A percentile compares a stretch with the other conserved stretches of the same genome.
Conservation (phyloP, 2,797 vertebrate genomes). For the Anabacerthia variegaticeps region DNA sequence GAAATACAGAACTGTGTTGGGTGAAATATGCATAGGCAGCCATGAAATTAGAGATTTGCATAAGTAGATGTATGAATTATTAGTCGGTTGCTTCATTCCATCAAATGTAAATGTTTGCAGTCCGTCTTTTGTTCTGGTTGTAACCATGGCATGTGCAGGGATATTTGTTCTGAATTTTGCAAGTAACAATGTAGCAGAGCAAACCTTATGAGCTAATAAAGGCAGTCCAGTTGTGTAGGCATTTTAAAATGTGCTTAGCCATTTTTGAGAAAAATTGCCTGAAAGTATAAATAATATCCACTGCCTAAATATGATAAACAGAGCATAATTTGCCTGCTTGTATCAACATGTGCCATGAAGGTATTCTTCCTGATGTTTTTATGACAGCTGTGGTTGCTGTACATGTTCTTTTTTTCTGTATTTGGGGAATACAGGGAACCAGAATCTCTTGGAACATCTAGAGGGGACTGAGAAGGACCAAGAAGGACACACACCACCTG, state of each 20-base stretch:
- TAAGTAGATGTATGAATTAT: conserved; percentile 55
- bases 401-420: not conserved
- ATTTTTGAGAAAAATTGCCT: conserved; percentile 11
- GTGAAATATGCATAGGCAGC: not conserved
- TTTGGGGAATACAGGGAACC: not conserved
- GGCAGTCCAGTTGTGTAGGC: conserved; percentile 29
- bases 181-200: conserved; percentile 22
- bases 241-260: conserved; percentile 29
- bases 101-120: conserved; percentile 60
- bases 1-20: conserved; percentile 42
- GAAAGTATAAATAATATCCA: not conserved
- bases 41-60: conserved; percentile 57
- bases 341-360: not conserved
- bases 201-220: conserved; percentile 49
- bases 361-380: not conserved
- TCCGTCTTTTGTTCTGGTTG: conserved; percentile 69
- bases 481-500: not conserved
- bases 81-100: conserved; percentile 56
- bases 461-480: not conserved
- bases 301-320: not conserved
- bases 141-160: conserved; percentile 33
- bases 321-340: not conserved
- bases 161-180: conserved; percentile 50
- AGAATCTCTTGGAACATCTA: not conserved
- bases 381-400: not conserved